Evolutionary conservation across 2,113 vertebrate genomes (phyloP).

Genomic region (Hippocampus mohnikei): DNA sequence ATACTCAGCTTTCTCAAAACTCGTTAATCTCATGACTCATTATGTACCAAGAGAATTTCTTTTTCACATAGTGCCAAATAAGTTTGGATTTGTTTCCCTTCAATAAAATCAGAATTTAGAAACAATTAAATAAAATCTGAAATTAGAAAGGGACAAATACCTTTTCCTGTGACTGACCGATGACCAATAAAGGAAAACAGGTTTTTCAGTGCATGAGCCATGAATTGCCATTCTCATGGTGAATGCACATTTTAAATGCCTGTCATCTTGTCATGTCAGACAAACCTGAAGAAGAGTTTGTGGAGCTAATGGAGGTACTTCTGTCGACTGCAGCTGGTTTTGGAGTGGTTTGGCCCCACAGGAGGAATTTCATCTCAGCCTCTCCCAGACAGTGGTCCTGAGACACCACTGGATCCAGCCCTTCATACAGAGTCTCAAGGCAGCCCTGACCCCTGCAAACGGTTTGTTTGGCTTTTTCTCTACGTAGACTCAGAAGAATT

Average conservation of each 20-base stretch:
- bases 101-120: too few relatives aligned
- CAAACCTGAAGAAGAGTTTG: conserved; percentile 75
- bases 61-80: not conserved
- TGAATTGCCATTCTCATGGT: not conserved
- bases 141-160: too few relatives aligned
- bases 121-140: too few relatives aligned
- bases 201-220: not conserved
- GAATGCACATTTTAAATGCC: not conserved
- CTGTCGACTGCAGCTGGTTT: conserved; percentile 42
- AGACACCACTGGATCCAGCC: conserved; percentile 93
- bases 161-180: not conserved
- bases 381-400: conserved; percentile 90
- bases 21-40: not conserved
- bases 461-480: conserved; percentile 55
- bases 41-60: not conserved
- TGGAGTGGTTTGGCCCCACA: conserved; percentile 65
- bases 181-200: not conserved
- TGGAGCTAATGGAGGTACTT: conserved; percentile 78
- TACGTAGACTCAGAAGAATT: not conserved
- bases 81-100: not conserved
- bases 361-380: conserved; percentile 88
- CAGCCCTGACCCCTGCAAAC: conserved; percentile 68
- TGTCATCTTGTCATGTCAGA: conserved; percentile 61
- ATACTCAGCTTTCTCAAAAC: too few relatives aligned
- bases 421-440: conserved; percentile 79